Evolutionary conservation across 1,140 invertebrate genomes (phyloP).

Genomic region (Drosophila leontia): DNA sequence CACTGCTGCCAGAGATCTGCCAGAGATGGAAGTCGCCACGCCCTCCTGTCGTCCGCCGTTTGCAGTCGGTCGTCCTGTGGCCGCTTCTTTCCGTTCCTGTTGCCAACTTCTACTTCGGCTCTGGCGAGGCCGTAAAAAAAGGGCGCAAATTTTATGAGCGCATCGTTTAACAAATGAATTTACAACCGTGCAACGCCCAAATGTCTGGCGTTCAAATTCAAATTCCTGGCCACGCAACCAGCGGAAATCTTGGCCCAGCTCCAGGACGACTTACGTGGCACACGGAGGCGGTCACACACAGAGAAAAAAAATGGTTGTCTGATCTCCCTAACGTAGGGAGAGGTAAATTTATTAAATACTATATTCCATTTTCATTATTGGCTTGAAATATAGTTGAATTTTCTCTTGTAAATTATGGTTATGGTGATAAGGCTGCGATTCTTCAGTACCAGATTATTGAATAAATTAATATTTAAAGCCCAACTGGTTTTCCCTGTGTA

Average conservation of each 20-base stretch:
- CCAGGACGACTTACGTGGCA: slow-evolving; percentile 68
- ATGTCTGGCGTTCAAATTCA: slow-evolving; percentile 85
- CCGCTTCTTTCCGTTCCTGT: slow-evolving; percentile 42
- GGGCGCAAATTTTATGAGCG: slow-evolving; percentile 84
- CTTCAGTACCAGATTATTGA: not conserved
- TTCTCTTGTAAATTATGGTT: not conserved
- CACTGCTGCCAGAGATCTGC: slow-evolving; percentile 65
- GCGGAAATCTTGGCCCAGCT: slow-evolving; percentile 56
- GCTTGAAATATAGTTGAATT: no score
- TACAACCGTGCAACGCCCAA: slow-evolving; percentile 85
- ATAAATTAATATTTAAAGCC: not conserved
- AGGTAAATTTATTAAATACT: not conserved
- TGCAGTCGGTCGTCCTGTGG: slow-evolving; percentile 47
- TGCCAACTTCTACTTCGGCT: slow-evolving; percentile 58
- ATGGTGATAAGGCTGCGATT: not conserved
- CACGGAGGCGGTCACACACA: slow-evolving; percentile 69
- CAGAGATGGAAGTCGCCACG: slow-evolving; percentile 66
- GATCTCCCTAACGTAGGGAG: not conserved
- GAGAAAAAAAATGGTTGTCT: slow-evolving; percentile 2
- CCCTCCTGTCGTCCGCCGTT: slow-evolving; percentile 28
- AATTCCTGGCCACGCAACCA: slow-evolving; percentile 61
- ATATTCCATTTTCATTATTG: not conserved
- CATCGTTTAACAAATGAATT: slow-evolving; percentile 85
- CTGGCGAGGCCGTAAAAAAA: slow-evolving; percentile 68
- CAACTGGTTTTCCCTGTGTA: not conserved